phyloP scores from a whole-genome alignment of 2,797 vertebrate genomes.

The Chanos chanos region DNA sequence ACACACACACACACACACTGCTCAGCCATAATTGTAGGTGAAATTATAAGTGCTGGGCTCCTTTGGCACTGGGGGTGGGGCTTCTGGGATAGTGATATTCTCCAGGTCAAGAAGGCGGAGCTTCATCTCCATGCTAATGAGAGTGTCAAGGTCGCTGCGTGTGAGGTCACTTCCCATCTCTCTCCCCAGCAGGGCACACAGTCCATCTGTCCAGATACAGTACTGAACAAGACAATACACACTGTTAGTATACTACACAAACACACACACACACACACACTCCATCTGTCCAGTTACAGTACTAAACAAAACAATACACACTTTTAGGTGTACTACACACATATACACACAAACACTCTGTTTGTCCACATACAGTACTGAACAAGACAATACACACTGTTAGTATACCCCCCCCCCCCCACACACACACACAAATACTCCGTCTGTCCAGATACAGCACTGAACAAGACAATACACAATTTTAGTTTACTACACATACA shows the following conservation, averaged over 20 bases:
- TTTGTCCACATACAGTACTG: slow-evolving; percentile 99
- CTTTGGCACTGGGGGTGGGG: slow-evolving; percentile 91
- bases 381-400: neutral
- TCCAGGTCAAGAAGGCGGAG: slow-evolving; percentile 96
- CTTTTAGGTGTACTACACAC: too few species aligned
- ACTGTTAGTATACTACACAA: neutral
- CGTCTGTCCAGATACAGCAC: too few species aligned
- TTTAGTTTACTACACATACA: too few species aligned
- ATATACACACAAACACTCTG: slow-evolving; percentile 76
- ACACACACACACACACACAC: too few species aligned
- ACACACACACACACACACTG: slow-evolving; percentile 34
- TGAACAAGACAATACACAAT: too few species aligned
- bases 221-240: slow-evolving; percentile 69
- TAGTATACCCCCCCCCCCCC: slow-evolving; percentile 20
- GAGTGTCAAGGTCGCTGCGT: slow-evolving; percentile 92
- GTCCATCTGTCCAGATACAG: slow-evolving; percentile 96
- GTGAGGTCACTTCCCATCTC: slow-evolving; percentile 98
- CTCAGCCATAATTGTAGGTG: slow-evolving; percentile 96
- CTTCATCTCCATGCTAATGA: slow-evolving; percentile 99
- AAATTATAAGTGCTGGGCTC: slow-evolving; percentile 99
- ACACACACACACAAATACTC: too few species aligned
- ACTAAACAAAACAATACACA: too few species aligned
- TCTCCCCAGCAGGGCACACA: slow-evolving; percentile 91
- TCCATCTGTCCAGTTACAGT: too few species aligned
- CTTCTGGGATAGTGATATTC: slow-evolving; percentile 95